Percentiles rank a stretch among this genome's conserved stretches.
Evolutionary conservation across 2,888 invertebrate species (phyloP).

Genomic region (Xestia ashworthii): DNA sequence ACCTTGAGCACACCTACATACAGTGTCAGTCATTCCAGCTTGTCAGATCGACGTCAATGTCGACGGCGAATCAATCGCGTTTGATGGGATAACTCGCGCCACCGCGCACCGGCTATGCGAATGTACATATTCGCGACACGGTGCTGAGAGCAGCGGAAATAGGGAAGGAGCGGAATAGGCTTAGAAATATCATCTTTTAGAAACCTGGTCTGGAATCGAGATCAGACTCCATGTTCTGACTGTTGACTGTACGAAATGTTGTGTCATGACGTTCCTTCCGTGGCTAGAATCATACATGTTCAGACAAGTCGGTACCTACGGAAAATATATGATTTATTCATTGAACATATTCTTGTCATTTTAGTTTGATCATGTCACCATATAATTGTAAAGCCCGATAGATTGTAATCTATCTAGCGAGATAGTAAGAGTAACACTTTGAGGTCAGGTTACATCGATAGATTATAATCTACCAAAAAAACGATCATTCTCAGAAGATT

Average conservation of each 20-base stretch:
- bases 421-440: too few relatives aligned
- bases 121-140: background rate
- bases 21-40: slow-evolving; percentile 36
- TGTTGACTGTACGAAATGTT: too few relatives aligned
- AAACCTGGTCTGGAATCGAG: background rate
- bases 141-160: slow-evolving; percentile 8
- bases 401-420: too few relatives aligned
- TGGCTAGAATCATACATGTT: background rate
- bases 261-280: background rate
- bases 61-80: slow-evolving; percentile 50
- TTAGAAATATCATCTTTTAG: background rate
- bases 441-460: too few relatives aligned
- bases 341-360: background rate
- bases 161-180: background rate
- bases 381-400: too few relatives aligned
- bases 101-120: slow-evolving; percentile 34
- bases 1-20: background rate
- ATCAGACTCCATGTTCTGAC: background rate
- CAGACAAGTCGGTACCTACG: background rate
- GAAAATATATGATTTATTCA: background rate
- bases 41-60: slow-evolving; percentile 24
- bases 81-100: slow-evolving; percentile 56
- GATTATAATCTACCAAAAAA: too few relatives aligned
- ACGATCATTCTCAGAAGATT: too few relatives aligned
- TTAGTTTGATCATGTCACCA: too few relatives aligned